Evolutionary conservation across 2,888 invertebrate species (phyloP).

Genomic region (Crematogaster levior): DNA sequence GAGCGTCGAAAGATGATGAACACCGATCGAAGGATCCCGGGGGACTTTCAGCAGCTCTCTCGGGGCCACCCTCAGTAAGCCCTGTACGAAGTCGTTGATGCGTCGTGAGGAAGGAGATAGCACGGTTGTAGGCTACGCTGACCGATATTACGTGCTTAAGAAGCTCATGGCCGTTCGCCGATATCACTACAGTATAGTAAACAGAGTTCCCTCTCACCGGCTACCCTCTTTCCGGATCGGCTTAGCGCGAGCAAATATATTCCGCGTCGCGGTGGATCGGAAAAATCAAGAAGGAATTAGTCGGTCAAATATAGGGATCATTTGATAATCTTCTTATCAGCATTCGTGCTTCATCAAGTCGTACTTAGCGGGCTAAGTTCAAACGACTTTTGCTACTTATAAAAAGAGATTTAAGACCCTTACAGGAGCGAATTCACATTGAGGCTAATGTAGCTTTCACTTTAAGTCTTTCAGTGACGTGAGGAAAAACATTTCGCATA

Average conservation of each 20-base stretch:
- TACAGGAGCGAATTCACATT: background rate
- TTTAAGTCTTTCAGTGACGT: background rate
- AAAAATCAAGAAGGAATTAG: constrained; percentile 36
- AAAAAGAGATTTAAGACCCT: constrained; percentile 9
- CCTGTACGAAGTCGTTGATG: constrained; percentile 52
- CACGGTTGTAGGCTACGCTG: constrained; percentile 22
- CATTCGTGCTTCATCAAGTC: constrained; percentile 5
- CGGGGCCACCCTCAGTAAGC: constrained; percentile 31
- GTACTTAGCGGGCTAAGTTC: constrained; percentile 8
- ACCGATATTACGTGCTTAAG: constrained; percentile 60
- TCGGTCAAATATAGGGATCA: constrained; percentile 36
- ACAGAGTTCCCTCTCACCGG: constrained; percentile 23
- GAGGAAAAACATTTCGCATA: background rate
- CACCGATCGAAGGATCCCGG: constrained; percentile 63
- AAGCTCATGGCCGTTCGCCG: constrained; percentile 34
- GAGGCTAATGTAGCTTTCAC: background rate
- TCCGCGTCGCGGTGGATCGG: constrained; percentile 5
- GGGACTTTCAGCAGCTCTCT: constrained; percentile 54
- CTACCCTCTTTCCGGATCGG: constrained; percentile 24
- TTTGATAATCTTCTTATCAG: constrained; percentile 32
- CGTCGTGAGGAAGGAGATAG: constrained; percentile 39
- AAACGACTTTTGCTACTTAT: constrained; percentile 16
- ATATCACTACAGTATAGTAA: constrained; percentile 43
- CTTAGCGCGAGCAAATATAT: constrained; percentile 55
- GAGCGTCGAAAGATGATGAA: constrained; percentile 65